A percentile compares a stretch with the other conserved stretches of the same genome.
phyloP scores from a whole-genome alignment of 1,140 invertebrate genomes.

The Diabrotica virgifera region DNA sequence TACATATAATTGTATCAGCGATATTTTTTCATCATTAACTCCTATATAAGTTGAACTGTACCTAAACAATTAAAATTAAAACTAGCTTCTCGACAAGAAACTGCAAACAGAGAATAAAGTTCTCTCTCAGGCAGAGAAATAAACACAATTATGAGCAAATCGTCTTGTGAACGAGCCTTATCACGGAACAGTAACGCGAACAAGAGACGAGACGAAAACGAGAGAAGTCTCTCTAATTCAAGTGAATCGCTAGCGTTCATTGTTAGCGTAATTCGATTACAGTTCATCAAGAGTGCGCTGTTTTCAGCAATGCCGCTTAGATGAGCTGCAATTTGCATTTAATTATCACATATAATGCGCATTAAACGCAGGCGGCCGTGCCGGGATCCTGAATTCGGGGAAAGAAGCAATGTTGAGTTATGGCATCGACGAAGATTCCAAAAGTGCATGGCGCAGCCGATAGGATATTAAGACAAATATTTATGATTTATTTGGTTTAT shows the following conservation, averaged over 20 bases:
- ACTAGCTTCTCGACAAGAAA: no score
- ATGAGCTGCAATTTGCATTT: conserved; percentile 49
- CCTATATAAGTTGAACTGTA: no score
- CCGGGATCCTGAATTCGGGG: no score
- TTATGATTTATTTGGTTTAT: no score
- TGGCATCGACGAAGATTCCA: no score
- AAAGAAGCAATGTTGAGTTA: no score
- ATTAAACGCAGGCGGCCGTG: conserved; percentile 35
- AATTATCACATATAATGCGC: conserved; percentile 50
- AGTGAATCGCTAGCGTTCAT: conserved; percentile 29
- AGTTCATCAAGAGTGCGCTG: conserved; percentile 48
- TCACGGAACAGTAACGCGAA: conserved; percentile 18
- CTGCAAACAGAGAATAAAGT: no score
- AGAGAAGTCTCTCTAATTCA: conserved; percentile 5
- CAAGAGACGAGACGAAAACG: conserved; percentile 14
- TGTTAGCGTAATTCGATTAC: conserved; percentile 47
- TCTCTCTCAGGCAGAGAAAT: neutral
- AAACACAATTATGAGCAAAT: conserved; percentile 27
- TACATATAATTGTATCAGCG: no score
- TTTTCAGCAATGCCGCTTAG: conserved; percentile 46
- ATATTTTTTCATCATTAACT: no score
- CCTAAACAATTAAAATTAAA: no score
- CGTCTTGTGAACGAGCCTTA: conserved; percentile 33
- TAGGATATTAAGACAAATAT: no score
- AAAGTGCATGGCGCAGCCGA: no score